Evolutionary conservation across 2,797 vertebrate genomes (phyloP).

Genomic region (Sebastiscus tertius): DNA sequence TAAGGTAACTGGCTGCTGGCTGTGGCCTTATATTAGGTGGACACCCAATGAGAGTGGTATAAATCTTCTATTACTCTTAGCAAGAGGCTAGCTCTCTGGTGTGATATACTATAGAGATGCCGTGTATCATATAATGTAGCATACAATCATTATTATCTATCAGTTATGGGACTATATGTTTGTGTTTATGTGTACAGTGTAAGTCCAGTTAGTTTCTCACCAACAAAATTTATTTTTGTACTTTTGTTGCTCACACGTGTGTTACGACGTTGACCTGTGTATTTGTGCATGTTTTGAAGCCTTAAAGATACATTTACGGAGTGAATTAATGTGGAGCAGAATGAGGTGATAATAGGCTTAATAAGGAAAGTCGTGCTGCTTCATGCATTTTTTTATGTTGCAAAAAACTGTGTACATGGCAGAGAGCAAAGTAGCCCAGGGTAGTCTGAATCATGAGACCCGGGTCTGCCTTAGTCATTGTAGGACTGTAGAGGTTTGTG

Average conservation of each 20-base stretch:
- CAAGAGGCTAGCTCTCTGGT: not conserved
- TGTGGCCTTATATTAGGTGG: not conserved
- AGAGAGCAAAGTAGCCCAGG: conserved; percentile 20
- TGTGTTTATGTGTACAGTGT: not conserved
- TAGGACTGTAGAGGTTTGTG: conserved; percentile 54
- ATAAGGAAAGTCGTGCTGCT: conserved; percentile 15
- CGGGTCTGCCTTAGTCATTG: conserved; percentile 53
- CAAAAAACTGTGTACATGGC: conserved; percentile 18
- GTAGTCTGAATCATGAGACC: conserved; percentile 67
- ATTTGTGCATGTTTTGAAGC: conserved; percentile 30
- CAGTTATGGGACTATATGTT: not conserved
- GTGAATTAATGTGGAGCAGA: not conserved
- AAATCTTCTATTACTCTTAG: not conserved
- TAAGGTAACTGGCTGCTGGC: not conserved
- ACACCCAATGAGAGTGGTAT: not conserved
- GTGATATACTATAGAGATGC: not conserved
- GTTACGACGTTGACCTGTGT: not conserved
- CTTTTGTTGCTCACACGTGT: not conserved
- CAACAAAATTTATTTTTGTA: not conserved
- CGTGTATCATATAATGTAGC: not conserved
- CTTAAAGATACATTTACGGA: conserved; percentile 37
- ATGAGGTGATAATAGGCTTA: conserved; percentile 25
- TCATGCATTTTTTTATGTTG: conserved; percentile 21
- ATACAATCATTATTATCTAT: not conserved
- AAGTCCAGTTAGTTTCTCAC: not conserved